Percentiles rank a stretch among this genome's conserved stretches.
These are phyloP conservation scores for Sebastes fasciatus DNA, from an alignment of 2,113 vertebrate genomes.

Conservation along the genomic window DNA sequence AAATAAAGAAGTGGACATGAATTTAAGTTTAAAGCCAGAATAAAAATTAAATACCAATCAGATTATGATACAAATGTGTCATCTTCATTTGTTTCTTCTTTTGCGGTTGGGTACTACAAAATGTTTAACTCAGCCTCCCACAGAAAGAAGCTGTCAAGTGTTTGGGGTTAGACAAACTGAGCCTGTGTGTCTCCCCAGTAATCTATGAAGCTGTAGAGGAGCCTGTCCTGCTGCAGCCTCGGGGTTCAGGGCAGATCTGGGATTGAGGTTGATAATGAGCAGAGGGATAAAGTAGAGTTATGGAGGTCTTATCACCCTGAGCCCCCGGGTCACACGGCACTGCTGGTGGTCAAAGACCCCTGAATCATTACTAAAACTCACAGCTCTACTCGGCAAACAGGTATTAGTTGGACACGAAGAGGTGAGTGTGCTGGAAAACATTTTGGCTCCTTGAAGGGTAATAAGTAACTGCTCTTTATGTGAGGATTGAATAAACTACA, in stretches of 20 bases:
- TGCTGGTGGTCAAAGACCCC: conserved; percentile 72
- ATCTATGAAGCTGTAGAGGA: conserved; percentile 63
- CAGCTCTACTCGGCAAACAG: conserved; percentile 26
- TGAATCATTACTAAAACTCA: conserved; percentile 52
- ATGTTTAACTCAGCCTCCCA: conserved; percentile 23
- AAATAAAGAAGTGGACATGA: neutral
- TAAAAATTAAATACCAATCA: neutral
- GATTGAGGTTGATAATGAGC: conserved; percentile 80
- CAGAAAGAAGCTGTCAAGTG: conserved; percentile 51
- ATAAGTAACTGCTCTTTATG: neutral
- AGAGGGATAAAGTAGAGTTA: conserved; percentile 83
- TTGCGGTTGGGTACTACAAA: conserved; percentile 10
- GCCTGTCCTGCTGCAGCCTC: conserved; percentile 47
- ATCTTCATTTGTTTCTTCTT: conserved; percentile 6
- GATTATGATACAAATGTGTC: neutral
- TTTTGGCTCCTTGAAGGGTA: neutral
- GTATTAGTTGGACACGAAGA: conserved; percentile 21
- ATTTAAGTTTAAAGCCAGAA: neutral
- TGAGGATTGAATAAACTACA: neutral
- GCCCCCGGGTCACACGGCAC: conserved; percentile 73
- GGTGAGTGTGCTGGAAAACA: neutral
- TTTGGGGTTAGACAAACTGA: conserved; percentile 53
- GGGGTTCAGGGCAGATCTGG: conserved; percentile 68
- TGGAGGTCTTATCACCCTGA: conserved; percentile 81
- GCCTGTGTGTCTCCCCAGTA: conserved; percentile 69